Evolutionary conservation across 2,797 vertebrate species (phyloP).

Genomic region (Acipenser ruthenus): DNA sequence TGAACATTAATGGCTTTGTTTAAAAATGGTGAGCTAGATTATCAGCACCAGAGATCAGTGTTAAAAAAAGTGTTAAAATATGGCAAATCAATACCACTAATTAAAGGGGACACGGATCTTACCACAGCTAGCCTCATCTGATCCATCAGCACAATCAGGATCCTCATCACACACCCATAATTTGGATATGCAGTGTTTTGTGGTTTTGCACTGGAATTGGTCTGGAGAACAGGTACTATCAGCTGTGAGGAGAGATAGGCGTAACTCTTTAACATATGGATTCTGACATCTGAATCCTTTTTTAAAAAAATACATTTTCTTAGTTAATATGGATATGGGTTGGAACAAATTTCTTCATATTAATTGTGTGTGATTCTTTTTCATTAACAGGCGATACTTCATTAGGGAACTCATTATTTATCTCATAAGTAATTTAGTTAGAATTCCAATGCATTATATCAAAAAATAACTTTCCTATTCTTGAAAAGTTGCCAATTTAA

Average conservation of each 20-base stretch:
- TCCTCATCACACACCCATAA: constrained; percentile 98
- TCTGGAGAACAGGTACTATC: constrained; percentile 74
- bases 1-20: too few species aligned
- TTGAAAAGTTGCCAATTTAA: too few species aligned
- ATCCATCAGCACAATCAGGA: constrained; percentile 92
- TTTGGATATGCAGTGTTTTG: constrained; percentile 93
- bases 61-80: too few species aligned
- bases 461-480: too few species aligned
- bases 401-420: too few species aligned
- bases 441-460: too few species aligned
- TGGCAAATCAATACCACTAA: too few species aligned
- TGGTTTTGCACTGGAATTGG: constrained; percentile 86
- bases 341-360: neutral
- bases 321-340: neutral
- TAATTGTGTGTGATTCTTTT: neutral
- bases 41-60: too few species aligned
- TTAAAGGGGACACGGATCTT: constrained; percentile 38
- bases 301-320: neutral
- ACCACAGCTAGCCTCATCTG: constrained; percentile 95
- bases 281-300: too few species aligned
- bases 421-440: too few species aligned
- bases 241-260: constrained; percentile 35
- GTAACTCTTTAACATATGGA: too few species aligned
- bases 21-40: too few species aligned
- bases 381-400: neutral